Percentiles rank a stretch among this genome's conserved stretches.
phyloP scores from a whole-genome alignment of 2,113 vertebrate genomes.

The Catharus fuscescens region DNA sequence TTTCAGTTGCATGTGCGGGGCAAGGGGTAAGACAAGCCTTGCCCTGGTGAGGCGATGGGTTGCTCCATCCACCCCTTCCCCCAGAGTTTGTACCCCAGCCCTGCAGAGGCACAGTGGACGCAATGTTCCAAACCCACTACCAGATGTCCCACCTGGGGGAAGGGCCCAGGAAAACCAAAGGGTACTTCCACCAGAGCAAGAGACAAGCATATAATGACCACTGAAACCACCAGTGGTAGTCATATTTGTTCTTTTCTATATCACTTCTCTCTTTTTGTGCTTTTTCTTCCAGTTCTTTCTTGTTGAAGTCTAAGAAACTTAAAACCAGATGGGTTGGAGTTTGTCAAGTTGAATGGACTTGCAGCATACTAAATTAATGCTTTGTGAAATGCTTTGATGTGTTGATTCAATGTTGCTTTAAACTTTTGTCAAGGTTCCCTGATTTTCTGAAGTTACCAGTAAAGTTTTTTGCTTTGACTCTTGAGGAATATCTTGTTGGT shows the following conservation, averaged over 20 bases:
- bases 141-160: too few relatives aligned
- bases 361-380: neutral
- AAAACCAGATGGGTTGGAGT: neutral
- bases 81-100: neutral
- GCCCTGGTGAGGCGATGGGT: accelerated
- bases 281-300: neutral
- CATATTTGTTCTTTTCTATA: neutral
- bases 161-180: neutral
- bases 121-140: neutral
- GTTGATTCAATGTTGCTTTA: neutral
- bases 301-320: neutral
- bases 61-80: neutral
- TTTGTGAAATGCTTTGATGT: neutral
- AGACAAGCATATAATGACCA: neutral
- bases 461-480: neutral
- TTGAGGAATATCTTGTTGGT: neutral
- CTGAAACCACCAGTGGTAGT: neutral
- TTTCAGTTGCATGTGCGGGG: neutral
- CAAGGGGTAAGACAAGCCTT: neutral
- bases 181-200: accelerated
- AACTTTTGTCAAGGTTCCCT: neutral
- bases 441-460: neutral
- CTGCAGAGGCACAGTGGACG: neutral
- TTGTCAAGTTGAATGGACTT: neutral
- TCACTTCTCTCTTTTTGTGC: neutral